phyloP scores from a whole-genome alignment of 2,888 invertebrate species.

The Erpobdella octoculata region DNA sequence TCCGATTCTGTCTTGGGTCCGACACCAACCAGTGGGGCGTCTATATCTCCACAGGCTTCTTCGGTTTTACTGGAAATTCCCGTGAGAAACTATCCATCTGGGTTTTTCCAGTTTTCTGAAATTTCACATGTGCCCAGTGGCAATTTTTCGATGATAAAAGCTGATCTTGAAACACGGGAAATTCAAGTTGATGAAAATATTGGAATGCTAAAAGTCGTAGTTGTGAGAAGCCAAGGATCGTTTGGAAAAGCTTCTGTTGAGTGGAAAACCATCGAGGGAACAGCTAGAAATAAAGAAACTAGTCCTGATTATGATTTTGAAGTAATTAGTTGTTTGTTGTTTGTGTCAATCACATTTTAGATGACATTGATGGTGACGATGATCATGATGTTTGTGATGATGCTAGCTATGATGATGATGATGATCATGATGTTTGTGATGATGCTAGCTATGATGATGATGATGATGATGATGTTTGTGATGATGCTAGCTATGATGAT shows the following conservation, averaged over 20 bases:
- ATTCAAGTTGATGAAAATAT: conserved; percentile 42
- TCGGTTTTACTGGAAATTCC: conserved; percentile 40
- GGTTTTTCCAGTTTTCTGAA: conserved; percentile 47
- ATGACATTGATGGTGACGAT: no score
- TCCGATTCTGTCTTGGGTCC: conserved; percentile 43
- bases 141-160: conserved; percentile 39
- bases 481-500: no score
- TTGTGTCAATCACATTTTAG: no score
- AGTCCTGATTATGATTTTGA: conserved; percentile 40
- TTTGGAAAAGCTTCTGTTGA: conserved; percentile 46
- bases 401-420: no score
- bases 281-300: conserved; percentile 45
- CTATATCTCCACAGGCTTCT: conserved; percentile 40
- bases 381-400: no score
- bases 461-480: no score
- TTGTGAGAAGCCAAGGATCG: conserved; percentile 47
- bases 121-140: conserved; percentile 38
- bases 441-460: no score
- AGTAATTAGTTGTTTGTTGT: no score
- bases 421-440: no score
- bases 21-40: conserved; percentile 49
- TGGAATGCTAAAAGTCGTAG: conserved; percentile 42
- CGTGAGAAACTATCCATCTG: conserved; percentile 47
- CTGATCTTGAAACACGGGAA: conserved; percentile 30
- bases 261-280: conserved; percentile 48